Percentiles rank a stretch among this genome's conserved stretches.
phyloP scores from a whole-genome alignment of 1,140 invertebrate genomes.

The Sweltsa coloradensis region DNA sequence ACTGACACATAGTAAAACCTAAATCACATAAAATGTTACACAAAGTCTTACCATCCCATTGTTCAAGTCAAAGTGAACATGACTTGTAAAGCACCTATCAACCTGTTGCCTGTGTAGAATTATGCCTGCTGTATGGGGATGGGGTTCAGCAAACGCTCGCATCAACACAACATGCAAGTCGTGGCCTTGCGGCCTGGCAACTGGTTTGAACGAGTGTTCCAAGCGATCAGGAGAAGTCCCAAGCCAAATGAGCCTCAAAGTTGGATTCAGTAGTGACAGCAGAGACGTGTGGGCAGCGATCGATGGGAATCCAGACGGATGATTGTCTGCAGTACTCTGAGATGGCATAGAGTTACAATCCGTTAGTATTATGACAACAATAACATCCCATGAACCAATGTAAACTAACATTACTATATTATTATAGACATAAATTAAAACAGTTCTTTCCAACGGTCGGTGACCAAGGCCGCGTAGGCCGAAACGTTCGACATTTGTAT shows the following conservation, averaged over 20 bases:
- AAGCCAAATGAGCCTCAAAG: conserved; percentile 41
- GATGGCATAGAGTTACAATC: too few relatives aligned
- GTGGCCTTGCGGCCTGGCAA: conserved; percentile 24
- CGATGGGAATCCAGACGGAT: conserved; percentile 47
- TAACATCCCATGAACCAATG: too few relatives aligned
- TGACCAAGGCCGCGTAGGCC: too few relatives aligned
- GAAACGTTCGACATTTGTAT: too few relatives aligned
- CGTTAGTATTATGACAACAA: too few relatives aligned
- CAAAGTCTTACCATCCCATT: conserved; percentile 33
- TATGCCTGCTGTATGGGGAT: conserved; percentile 34
- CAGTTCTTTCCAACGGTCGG: too few relatives aligned
- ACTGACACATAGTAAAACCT: conserved; percentile 12
- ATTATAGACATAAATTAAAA: too few relatives aligned
- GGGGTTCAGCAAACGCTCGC: conserved; percentile 28
- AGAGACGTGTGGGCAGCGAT: conserved; percentile 45
- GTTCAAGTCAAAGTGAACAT: conserved; percentile 30
- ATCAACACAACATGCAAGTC: conserved; percentile 8
- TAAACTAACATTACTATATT: too few relatives aligned
- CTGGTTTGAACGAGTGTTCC: conserved; percentile 29
- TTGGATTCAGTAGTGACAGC: conserved; percentile 53
- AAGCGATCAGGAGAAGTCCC: conserved; percentile 29
- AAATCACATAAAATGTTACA: conserved; percentile 29
- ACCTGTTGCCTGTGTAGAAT: conserved; percentile 44
- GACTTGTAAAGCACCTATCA: conserved; percentile 37
- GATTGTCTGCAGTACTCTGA: conserved; percentile 26